Evolutionary conservation across 2,888 invertebrate genomes (phyloP).

Genomic region (Cecidostiba fungosa): DNA sequence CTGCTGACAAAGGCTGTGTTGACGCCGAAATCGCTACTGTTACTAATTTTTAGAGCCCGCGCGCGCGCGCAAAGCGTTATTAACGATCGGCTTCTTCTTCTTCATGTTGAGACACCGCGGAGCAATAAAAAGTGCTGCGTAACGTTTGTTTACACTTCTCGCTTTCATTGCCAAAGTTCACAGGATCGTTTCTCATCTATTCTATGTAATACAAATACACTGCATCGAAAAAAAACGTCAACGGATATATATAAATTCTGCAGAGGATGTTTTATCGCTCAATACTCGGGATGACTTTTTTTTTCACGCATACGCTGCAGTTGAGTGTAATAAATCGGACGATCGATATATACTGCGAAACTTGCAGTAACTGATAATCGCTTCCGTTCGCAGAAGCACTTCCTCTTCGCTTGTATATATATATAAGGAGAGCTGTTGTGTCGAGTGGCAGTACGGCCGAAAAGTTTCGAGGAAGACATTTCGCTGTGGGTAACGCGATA

Average conservation of each 20-base stretch:
- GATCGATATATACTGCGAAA: neutral
- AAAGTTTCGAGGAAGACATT: slow-evolving; percentile 42
- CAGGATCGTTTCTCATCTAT: slow-evolving; percentile 24
- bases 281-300: neutral
- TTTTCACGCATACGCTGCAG: neutral
- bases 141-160: slow-evolving; percentile 19
- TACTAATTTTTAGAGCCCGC: slow-evolving; percentile 38
- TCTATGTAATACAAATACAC: neutral
- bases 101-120: neutral
- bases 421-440: neutral
- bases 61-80: slow-evolving; percentile 24
- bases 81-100: slow-evolving; percentile 43
- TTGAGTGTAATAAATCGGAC: no score
- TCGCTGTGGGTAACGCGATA: slow-evolving; percentile 7
- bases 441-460: neutral
- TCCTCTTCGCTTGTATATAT: slow-evolving; percentile 8
- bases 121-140: slow-evolving; percentile 22
- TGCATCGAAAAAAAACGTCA: neutral
- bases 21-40: slow-evolving; percentile 48
- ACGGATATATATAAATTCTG: no score
- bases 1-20: slow-evolving; percentile 30
- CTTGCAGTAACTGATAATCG: neutral
- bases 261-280: slow-evolving; percentile 24
- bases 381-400: slow-evolving; percentile 8
- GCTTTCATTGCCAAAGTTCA: slow-evolving; percentile 44